phyloP scores from a whole-genome alignment of 92 coral and sea anemone species.

The Nematostella vectensis region DNA sequence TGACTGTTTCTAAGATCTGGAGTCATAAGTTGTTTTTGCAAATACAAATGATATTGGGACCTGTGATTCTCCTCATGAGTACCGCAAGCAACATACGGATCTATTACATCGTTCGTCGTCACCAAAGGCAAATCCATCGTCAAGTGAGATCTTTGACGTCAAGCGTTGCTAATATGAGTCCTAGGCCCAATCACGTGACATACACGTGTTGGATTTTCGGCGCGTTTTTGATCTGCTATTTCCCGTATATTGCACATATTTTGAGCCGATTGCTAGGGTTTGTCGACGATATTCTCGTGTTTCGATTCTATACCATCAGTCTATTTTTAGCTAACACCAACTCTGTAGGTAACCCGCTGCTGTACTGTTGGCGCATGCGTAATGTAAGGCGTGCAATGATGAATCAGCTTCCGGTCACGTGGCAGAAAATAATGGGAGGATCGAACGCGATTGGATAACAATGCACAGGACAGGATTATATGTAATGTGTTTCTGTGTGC shows the following conservation, averaged over 20 bases:
- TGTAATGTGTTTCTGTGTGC: no score
- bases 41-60: background rate
- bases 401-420: background rate
- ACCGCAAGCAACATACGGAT: background rate
- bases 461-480: no score
- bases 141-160: background rate
- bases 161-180: no score
- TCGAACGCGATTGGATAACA: no score
- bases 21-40: background rate
- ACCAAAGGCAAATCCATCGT: background rate
- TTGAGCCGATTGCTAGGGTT: no score
- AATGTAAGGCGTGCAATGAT: background rate
- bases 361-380: constrained; percentile 1
- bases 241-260: no score
- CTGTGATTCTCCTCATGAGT: background rate
- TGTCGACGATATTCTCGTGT: no score
- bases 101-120: background rate
- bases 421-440: no score
- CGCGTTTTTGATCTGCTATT: no score
- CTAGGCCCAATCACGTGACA: no score
- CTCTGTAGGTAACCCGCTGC: background rate
- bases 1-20: background rate
- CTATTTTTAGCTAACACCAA: background rate
- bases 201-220: no score
- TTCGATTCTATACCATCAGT: background rate